Conservation (phyloP, 1,140 invertebrate species). For the Meloidogyne exigua region DNA sequence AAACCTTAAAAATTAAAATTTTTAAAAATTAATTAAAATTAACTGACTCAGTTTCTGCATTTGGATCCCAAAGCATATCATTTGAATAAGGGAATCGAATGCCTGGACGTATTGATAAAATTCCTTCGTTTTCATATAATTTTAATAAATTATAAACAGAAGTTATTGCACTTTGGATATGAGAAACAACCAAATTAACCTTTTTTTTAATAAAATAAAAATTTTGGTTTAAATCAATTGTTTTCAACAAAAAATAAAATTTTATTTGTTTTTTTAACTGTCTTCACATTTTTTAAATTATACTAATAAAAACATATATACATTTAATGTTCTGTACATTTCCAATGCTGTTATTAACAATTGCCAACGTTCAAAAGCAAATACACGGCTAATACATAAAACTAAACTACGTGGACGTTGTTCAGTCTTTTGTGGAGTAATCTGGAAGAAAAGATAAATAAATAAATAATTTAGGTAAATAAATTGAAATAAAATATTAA, state of each 20-base stretch:
- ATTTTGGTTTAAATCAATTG: too few species aligned
- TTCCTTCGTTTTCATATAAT: constrained; percentile 28
- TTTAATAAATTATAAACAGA: constrained; percentile 22
- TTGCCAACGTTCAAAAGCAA: constrained; percentile 33
- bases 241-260: too few species aligned
- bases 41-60: constrained; percentile 33
- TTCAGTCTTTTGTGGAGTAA: constrained; percentile 10
- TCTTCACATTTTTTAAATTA: too few species aligned
- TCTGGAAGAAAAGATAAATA: constrained; percentile 2
- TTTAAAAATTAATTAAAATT: not conserved
- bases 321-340: constrained; percentile 27
- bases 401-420: constrained; percentile 16
- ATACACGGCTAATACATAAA: constrained; percentile 37
- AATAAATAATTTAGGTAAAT: too few species aligned
- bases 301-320: too few species aligned
- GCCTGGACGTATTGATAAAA: constrained; percentile 30
- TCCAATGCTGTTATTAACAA: constrained; percentile 32
- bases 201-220: not conserved
- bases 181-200: constrained; percentile 37
- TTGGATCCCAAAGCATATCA: constrained; percentile 33
- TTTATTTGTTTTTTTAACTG: not conserved
- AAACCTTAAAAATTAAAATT: constrained; percentile 18
- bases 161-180: constrained; percentile 26
- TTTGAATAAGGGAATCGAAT: constrained; percentile 26
- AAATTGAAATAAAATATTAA: too few species aligned